A percentile compares a stretch with the other conserved stretches of the same genome.
These are phyloP conservation scores for Penaeus monodon DNA, from an alignment of 2,888 invertebrate genomes.

Conservation along the genomic window DNA sequence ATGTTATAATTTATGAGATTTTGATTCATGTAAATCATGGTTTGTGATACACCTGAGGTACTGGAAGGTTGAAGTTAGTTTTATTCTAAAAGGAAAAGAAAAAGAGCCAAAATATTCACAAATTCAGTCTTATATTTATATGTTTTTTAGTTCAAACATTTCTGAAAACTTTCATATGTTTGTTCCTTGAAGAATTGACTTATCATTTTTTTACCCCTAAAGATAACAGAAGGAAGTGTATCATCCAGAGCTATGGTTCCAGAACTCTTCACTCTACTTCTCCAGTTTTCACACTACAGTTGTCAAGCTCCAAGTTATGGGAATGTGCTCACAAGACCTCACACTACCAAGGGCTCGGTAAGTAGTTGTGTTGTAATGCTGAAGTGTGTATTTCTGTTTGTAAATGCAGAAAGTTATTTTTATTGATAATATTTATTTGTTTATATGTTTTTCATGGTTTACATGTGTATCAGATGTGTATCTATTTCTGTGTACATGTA, in stretches of 20 bases:
- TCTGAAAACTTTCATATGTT: background rate
- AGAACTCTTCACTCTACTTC: slow-evolving; percentile 55
- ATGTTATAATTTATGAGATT: slow-evolving; percentile 1
- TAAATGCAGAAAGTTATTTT: slow-evolving; percentile 23
- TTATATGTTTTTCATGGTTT: too few species aligned
- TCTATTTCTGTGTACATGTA: too few species aligned
- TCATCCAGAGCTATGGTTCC: slow-evolving; percentile 57
- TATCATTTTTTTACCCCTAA: background rate
- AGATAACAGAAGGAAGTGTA: slow-evolving; percentile 49
- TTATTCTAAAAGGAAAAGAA: too few species aligned
- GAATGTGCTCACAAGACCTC: slow-evolving; percentile 62
- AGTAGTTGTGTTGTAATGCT: slow-evolving; percentile 21
- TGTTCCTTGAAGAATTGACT: slow-evolving; percentile 3
- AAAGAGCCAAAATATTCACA: too few species aligned
- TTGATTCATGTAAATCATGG: background rate
- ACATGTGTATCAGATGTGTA: too few species aligned
- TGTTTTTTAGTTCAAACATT: background rate
- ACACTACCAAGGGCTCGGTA: slow-evolving; percentile 58
- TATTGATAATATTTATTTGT: background rate
- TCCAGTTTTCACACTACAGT: slow-evolving; percentile 61
- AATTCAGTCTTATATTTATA: background rate
- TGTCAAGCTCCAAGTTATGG: slow-evolving; percentile 61
- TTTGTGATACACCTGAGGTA: too few species aligned
- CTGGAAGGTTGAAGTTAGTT: too few species aligned
- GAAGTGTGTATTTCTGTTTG: background rate